Base-by-base conservation (phyloP, 1,140 invertebrate species). In the Trissolcus basalis region DNA sequence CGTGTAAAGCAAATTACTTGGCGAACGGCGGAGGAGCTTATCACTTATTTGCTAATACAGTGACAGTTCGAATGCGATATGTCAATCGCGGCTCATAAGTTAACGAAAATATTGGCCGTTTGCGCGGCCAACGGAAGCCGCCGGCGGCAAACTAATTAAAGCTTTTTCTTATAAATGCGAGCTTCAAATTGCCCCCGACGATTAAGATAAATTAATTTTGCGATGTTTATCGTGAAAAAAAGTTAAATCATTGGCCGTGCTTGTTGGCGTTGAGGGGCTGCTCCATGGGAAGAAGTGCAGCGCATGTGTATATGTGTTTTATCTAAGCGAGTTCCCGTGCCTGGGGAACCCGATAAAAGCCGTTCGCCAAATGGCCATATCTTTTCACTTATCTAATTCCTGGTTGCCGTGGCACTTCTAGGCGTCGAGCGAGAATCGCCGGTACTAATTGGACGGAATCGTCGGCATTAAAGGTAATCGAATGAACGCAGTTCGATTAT, bases 361-460 rank as follows among this genome's bases (percentile, higher is more conserved):
- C 65, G 67, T 78, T 70, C 55, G 70, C 76, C 55, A 78, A 73
- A 78, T 71, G 76, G 70, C 59, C 71, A 70, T 74, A 78, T 78
- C 76, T 74, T 71, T 71, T 68, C 67, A 71, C 70, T 78, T 78
- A 78, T 78, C 70, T 78, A 74, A 78, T 78, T 78, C 76, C 19
- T 55, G 67, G 65, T 64, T 58, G 76, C 56, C 64, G 70, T 69
- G 65, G 76, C 76, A 78, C 76, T 78, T 71, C 55, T 55, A 78
- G 76, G 70, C 76, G 76, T 78, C 36, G 67, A 74, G 64, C 70
- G 65, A 60, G 76, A 73, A 70, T 73, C 75, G 69, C 59, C 45
- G 55, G 54, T 78, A 78, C 76, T 78, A 78, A 78, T 78, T 78
- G 76, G 76, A 78, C 69, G 76, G 69, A 67, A 73, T 78, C 70